phyloP scores from a whole-genome alignment of 2,888 invertebrate species.

The Cheilosia scutellata region DNA sequence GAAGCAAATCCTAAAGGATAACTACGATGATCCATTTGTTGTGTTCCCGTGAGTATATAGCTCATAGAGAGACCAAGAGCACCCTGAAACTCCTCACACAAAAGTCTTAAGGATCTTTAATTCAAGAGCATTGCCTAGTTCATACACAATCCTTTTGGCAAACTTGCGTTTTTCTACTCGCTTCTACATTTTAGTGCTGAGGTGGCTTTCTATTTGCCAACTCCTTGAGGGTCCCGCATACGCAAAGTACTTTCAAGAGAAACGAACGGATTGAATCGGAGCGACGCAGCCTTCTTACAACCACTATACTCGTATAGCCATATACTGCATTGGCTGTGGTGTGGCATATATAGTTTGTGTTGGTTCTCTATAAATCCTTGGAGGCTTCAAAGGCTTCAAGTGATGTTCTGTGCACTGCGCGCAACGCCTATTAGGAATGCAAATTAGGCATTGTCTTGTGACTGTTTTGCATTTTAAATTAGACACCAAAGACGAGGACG shows the following conservation, averaged over 20 bases:
- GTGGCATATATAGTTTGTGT: constrained; percentile 35
- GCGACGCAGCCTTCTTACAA: neutral
- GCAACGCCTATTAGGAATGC: constrained; percentile 62
- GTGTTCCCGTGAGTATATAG: constrained; percentile 4
- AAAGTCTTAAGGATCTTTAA: constrained; percentile 46
- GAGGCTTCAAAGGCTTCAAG: constrained; percentile 53
- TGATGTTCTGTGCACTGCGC: constrained; percentile 31
- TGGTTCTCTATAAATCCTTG: constrained; percentile 55
- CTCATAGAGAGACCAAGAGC: constrained; percentile 6
- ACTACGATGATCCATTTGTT: constrained; percentile 46
- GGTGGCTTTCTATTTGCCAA: constrained; percentile 43
- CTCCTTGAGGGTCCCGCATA: constrained; percentile 46
- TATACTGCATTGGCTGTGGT: constrained; percentile 14
- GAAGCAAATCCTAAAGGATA: constrained; percentile 42
- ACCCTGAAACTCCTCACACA: neutral
- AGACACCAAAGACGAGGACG: constrained; percentile 39
- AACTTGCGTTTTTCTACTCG: constrained; percentile 21
- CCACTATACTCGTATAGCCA: constrained; percentile 1
- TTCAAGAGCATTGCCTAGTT: constrained; percentile 57
- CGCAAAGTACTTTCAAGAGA: constrained; percentile 32
- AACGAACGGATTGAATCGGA: constrained; percentile 29
- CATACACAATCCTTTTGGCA: constrained; percentile 47
- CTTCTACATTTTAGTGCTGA: constrained; percentile 37
- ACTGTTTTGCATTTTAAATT: constrained; percentile 74
- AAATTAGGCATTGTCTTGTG: constrained; percentile 72